Percentiles rank a stretch among this genome's conserved stretches.
phyloP scores from a whole-genome alignment of 2,888 invertebrate species.

The Oligia strigilis region DNA sequence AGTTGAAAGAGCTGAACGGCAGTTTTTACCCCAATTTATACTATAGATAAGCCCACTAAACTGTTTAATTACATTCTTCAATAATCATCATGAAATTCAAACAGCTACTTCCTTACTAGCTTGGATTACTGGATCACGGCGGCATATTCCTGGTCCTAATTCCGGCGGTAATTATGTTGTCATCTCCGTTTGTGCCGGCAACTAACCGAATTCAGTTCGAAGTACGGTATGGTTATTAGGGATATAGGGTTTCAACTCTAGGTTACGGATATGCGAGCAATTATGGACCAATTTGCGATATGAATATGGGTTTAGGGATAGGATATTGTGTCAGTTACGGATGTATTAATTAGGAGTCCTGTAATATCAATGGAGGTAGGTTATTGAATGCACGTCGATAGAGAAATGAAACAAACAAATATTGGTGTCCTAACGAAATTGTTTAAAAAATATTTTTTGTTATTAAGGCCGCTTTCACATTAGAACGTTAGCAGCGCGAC shows the following conservation, averaged over 20 bases:
- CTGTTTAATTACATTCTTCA: not conserved
- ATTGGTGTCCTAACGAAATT: too few species aligned
- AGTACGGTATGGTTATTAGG: slow-evolving; percentile 25
- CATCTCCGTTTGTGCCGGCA: slow-evolving; percentile 35
- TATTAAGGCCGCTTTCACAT: too few species aligned
- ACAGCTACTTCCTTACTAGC: not conserved
- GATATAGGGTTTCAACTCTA: slow-evolving; percentile 25
- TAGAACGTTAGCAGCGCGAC: too few species aligned
- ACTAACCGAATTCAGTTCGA: slow-evolving; percentile 34
- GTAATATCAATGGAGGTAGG: not conserved
- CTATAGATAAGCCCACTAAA: too few species aligned
- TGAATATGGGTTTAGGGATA: not conserved
- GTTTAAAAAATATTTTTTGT: not conserved
- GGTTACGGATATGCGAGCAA: slow-evolving; percentile 8
- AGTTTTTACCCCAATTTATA: not conserved
- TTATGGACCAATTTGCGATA: slow-evolving; percentile 14
- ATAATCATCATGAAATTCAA: too few species aligned
- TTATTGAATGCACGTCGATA: not conserved
- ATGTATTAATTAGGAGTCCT: not conserved
- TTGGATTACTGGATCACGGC: not conserved
- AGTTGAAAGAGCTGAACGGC: not conserved
- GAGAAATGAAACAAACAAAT: not conserved
- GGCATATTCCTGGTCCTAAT: slow-evolving; percentile 39
- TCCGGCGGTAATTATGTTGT: slow-evolving; percentile 41
- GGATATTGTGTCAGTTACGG: not conserved